A percentile compares a stretch with the other conserved stretches of the same genome.
Conservation (phyloP, 2,113 vertebrate genomes). For the Scomber colias region DNA sequence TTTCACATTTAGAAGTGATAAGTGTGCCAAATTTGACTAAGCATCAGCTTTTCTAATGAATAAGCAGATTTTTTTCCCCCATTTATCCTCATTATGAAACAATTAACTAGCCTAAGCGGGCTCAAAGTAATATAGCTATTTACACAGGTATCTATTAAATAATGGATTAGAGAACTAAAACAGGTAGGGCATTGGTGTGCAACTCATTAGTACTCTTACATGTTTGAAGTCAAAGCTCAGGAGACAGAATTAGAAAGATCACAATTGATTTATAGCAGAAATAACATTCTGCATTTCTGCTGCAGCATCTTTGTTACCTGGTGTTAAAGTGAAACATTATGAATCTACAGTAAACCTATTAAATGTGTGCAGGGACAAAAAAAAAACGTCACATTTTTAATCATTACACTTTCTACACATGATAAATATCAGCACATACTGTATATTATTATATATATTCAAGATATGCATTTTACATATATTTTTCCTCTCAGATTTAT, state of each 20-base stretch:
- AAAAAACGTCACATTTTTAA: conserved; percentile 79
- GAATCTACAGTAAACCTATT: conserved; percentile 78
- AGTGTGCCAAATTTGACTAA: conserved; percentile 4
- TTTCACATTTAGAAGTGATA: conserved; percentile 14
- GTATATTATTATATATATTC: conserved; percentile 83
- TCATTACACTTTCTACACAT: conserved; percentile 82
- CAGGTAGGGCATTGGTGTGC: conserved; percentile 32
- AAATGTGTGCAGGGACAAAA: conserved; percentile 81
- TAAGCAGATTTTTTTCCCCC: background rate
- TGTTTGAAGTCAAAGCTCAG: conserved; percentile 49
- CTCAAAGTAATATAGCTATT: conserved; percentile 13
- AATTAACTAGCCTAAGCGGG: background rate
- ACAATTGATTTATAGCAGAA: conserved; percentile 55
- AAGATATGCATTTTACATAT: conserved; percentile 85
- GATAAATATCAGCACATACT: conserved; percentile 83
- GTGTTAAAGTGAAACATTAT: conserved; percentile 73
- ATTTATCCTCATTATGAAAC: conserved; percentile 19
- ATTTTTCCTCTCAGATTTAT: conserved; percentile 81
- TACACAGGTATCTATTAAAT: conserved; percentile 12
- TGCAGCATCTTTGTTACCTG: conserved; percentile 73
- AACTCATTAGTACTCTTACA: conserved; percentile 34
- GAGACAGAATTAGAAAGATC: conserved; percentile 48
- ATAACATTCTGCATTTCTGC: conserved; percentile 57
- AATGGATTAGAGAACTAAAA: conserved; percentile 11
- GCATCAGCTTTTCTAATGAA: background rate